Conservation (phyloP, 2,797 vertebrate species). For the Pseudomugil tenellus region DNA sequence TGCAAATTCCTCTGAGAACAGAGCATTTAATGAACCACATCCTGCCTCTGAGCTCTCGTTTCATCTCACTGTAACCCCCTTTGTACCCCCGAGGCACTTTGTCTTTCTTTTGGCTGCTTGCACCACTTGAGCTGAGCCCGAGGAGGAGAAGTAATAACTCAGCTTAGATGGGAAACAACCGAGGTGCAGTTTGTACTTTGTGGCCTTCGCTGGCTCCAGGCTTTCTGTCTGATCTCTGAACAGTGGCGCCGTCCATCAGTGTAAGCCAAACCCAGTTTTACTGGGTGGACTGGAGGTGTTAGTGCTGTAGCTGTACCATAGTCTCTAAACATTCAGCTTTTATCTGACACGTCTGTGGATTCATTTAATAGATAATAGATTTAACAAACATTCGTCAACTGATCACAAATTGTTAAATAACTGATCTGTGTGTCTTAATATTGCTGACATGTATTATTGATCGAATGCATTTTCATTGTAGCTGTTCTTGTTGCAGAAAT, state of each 20-base stretch:
- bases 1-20: neutral
- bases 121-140: conserved; percentile 7
- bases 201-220: conserved; percentile 12
- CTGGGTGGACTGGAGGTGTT: neutral
- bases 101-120: conserved; percentile 5
- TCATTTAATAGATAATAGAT: conserved; percentile 30
- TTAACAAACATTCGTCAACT: conserved; percentile 44
- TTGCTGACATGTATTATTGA: conserved; percentile 32
- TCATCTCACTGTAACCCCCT: conserved; percentile 7
- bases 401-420: conserved; percentile 29
- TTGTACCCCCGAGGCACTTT: conserved; percentile 10
- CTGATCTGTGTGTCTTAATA: conserved; percentile 30
- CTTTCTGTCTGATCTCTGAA: conserved; percentile 8
- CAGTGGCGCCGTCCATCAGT: conserved; percentile 24
- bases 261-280: conserved; percentile 12
- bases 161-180: conserved; percentile 14
- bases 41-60: conserved; percentile 1
- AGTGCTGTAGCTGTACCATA: conserved; percentile 45
- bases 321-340: conserved; percentile 26
- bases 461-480: conserved; percentile 34
- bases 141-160: conserved; percentile 11
- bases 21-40: neutral
- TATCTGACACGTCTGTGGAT: conserved; percentile 13
- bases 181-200: neutral
- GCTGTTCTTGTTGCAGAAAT: conserved; percentile 43